These are phyloP conservation scores for Matsumurasca onukii DNA, from an alignment of 1,140 invertebrate species.

Conservation along the genomic window DNA sequence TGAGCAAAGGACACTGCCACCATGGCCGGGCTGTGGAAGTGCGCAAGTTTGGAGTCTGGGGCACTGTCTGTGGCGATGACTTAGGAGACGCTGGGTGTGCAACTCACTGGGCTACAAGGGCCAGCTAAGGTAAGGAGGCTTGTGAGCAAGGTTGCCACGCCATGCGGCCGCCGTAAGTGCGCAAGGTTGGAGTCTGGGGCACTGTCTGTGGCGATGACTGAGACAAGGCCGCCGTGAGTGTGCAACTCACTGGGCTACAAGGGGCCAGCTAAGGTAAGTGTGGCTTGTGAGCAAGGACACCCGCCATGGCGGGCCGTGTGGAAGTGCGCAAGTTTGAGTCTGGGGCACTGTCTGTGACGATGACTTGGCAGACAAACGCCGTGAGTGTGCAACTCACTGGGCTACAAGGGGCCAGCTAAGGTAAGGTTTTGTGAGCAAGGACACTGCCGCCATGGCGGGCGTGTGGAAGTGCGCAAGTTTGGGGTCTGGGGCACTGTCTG, in stretches of 20 bases:
- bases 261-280: no score
- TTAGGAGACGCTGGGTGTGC: conserved; percentile 66
- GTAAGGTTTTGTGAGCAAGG: no score
- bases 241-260: no score
- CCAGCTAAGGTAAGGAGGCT: conserved; percentile 55
- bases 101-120: conserved; percentile 60
- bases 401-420: no score
- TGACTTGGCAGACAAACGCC: conserved; percentile 66
- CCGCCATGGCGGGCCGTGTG: no score
- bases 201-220: conserved; percentile 79
- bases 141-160: conserved; percentile 49
- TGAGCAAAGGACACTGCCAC: conserved; percentile 51
- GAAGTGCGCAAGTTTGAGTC: conserved; percentile 62
- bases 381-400: no score
- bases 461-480: conserved; percentile 67
- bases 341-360: conserved; percentile 84
- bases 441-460: no score
- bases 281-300: no score
- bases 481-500: conserved; percentile 77
- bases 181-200: conserved; percentile 70
- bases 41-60: conserved; percentile 69
- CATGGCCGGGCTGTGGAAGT: conserved; percentile 68
- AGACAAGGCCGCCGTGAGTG: no score
- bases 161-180: conserved; percentile 65
- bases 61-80: conserved; percentile 77